phyloP scores from a whole-genome alignment of 37 sponge, comb jelly and placozoan genomes.

The Cliona cf. orientalis region DNA sequence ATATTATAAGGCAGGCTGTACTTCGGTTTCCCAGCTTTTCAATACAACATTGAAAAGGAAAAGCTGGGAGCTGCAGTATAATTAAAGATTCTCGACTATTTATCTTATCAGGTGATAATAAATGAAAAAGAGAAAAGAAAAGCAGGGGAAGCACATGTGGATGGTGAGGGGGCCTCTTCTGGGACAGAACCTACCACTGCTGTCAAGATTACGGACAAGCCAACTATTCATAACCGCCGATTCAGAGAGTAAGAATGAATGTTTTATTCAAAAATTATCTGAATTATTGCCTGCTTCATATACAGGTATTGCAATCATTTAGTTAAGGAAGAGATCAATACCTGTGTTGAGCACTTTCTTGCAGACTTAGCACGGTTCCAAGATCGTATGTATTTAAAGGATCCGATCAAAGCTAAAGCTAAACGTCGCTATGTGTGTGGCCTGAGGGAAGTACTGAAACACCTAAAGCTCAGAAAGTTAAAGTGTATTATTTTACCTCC shows the following conservation, averaged over 20 bases:
- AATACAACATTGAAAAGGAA: too few relatives aligned
- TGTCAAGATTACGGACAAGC: too few relatives aligned
- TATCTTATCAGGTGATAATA: too few relatives aligned
- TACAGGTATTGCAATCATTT: slow-evolving; percentile 88
- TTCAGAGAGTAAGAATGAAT: slow-evolving; percentile 52
- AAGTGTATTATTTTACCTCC: slow-evolving; percentile 91
- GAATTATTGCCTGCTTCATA: too few relatives aligned
- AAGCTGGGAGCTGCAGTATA: too few relatives aligned
- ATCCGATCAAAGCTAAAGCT: slow-evolving; percentile 63
- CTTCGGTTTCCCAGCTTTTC: too few relatives aligned
- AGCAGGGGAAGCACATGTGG: neutral
- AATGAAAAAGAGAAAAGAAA: neutral
- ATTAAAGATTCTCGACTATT: too few relatives aligned
- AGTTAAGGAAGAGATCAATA: slow-evolving; percentile 67
- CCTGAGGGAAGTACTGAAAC: slow-evolving; percentile 89
- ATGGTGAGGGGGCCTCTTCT: too few relatives aligned
- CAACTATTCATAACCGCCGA: slow-evolving; percentile 16
- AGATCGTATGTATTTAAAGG: slow-evolving; percentile 68
- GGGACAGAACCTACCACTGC: too few relatives aligned
- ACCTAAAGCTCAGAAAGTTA: slow-evolving; percentile 76
- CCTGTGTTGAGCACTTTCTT: slow-evolving; percentile 42
- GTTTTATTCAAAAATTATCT: neutral
- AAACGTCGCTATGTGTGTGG: slow-evolving; percentile 82
- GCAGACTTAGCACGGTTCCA: slow-evolving; percentile 78
- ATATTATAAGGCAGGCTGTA: too few relatives aligned